Evolutionary conservation across 2,797 vertebrate species (phyloP).

Genomic region (Mormyrus proboscirostris): DNA sequence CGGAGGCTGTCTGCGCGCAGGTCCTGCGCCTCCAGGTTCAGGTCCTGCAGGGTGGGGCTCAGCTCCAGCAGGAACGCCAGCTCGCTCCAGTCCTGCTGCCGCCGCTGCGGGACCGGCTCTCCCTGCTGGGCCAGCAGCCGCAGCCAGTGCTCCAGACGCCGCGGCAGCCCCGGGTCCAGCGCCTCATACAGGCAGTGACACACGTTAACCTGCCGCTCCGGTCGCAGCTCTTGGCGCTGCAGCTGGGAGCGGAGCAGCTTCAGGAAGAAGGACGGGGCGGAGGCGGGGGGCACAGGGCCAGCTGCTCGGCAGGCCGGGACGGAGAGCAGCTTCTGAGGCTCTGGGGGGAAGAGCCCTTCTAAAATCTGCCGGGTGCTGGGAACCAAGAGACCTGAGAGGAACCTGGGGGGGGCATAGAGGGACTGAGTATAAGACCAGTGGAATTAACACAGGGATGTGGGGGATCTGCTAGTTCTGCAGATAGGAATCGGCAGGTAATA

Average conservation of each 20-base stretch:
- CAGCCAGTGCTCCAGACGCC: constrained; percentile 36
- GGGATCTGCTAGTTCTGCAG: not conserved
- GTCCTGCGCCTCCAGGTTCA: constrained; percentile 40
- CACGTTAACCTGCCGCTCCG: constrained; percentile 43
- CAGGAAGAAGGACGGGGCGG: constrained; percentile 32
- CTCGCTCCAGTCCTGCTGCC: constrained; percentile 42
- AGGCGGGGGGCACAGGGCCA: not conserved
- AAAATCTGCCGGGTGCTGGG: constrained; percentile 42
- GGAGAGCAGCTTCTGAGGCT: constrained; percentile 15
- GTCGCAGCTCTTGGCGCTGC: constrained; percentile 25
- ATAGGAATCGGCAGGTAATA: not conserved
- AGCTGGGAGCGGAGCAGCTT: constrained; percentile 41
- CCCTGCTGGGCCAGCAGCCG: constrained; percentile 31
- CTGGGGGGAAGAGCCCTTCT: constrained; percentile 37
- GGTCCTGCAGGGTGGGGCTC: constrained; percentile 35
- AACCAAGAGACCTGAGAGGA: constrained; percentile 44
- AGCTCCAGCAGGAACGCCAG: constrained; percentile 45
- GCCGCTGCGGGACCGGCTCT: not conserved
- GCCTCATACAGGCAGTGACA: constrained; percentile 50
- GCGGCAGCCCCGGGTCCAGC: constrained; percentile 35
- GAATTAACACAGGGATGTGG: not conserved
- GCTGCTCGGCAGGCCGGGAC: not conserved
- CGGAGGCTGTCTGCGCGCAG: constrained; percentile 33
- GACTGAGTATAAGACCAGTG: no score
- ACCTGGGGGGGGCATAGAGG: constrained; percentile 26